Evolutionary conservation across 2,888 invertebrate species (phyloP), one percentile per base, ranked within the genome.

Genomic region (Ophion ellenae): DNA sequence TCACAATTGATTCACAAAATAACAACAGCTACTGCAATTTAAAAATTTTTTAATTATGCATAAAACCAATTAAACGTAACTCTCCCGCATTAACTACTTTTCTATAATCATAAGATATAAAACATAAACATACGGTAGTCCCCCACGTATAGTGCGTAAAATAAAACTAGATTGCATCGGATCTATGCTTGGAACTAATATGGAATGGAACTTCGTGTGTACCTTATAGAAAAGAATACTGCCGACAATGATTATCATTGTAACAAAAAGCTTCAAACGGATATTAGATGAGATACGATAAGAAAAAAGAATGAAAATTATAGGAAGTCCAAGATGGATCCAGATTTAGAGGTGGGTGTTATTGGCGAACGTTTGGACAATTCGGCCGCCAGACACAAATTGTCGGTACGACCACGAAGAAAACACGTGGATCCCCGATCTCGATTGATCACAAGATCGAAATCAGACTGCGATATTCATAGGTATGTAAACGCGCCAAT

Each of bases 331-430:
- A 93, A 89, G 82, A 89, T 95, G 91, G 96, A 97, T 92, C 95
- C 95, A 36, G 95, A 95, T 70, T 94, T 97, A 92, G 96, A 97
- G 91, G 93, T 96, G 89, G 94, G 95, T 24, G 92, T 94, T 81
- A 95, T 95, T 88, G 94, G 94, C 88, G 93, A 94, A 71, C 95
- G 96, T 70, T 95, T 97, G 94, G 97, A 97, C 94, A 96, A 95
- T 88, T 95, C 97, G 9, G 97, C 97, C 0, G 97, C 97, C 20
- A 95, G 95, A 90, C 97, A 97, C 95, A 97, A 97, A 94, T 93
- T 97, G 79, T 95, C 97, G 0, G 95, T 97, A 20, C 95, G 96
- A 92, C 97, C 97, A 7, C 96, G 96, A 94, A 96, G 96, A 92
- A 97, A 96, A 89, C 96, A 97, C 91, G 92, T 94, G 64, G 95